Conservation (phyloP, 2,888 invertebrate species). For the Drosophila mercatorum region DNA sequence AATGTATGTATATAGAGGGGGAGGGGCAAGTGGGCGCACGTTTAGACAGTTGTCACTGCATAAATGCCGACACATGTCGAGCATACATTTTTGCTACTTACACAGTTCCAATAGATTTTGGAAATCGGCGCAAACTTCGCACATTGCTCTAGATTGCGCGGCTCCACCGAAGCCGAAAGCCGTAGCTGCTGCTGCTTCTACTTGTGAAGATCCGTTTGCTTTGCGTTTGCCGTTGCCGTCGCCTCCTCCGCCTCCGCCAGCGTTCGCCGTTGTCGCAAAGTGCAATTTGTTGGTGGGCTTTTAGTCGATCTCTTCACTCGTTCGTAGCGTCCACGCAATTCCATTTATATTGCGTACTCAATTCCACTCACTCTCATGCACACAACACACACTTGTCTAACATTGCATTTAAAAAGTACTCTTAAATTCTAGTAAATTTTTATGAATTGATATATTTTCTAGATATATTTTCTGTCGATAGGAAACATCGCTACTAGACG, state of each 20-base stretch:
- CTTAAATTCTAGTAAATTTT: slow-evolving; percentile 65
- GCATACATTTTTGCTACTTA: slow-evolving; percentile 85
- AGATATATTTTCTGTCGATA: slow-evolving; percentile 66
- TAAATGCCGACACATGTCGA: slow-evolving; percentile 49
- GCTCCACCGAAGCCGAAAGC: slow-evolving; percentile 33
- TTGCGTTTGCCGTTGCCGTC: slow-evolving; percentile 41
- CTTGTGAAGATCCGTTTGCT: slow-evolving; percentile 62
- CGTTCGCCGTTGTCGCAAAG: slow-evolving; percentile 53
- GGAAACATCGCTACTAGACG: slow-evolving; percentile 60
- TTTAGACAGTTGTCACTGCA: slow-evolving; percentile 42
- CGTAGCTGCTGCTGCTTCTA: slow-evolving; percentile 51
- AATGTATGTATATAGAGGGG: slow-evolving; percentile 23
- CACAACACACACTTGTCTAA: slow-evolving; percentile 60
- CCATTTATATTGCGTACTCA: slow-evolving; percentile 69
- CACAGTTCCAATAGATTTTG: slow-evolving; percentile 94
- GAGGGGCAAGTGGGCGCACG: slow-evolving; percentile 24
- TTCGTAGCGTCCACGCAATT: slow-evolving; percentile 62
- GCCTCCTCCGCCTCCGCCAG: slow-evolving; percentile 48
- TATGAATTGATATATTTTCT: slow-evolving; percentile 65
- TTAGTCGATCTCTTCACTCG: slow-evolving; percentile 57
- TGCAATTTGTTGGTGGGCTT: slow-evolving; percentile 66
- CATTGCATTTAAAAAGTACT: slow-evolving; percentile 62
- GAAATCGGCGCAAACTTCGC: slow-evolving; percentile 98
- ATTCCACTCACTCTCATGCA: slow-evolving; percentile 55
- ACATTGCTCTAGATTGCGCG: slow-evolving; percentile 86